Base-by-base conservation (phyloP, 1,140 invertebrate species). In the Lepidurus couesii region DNA sequence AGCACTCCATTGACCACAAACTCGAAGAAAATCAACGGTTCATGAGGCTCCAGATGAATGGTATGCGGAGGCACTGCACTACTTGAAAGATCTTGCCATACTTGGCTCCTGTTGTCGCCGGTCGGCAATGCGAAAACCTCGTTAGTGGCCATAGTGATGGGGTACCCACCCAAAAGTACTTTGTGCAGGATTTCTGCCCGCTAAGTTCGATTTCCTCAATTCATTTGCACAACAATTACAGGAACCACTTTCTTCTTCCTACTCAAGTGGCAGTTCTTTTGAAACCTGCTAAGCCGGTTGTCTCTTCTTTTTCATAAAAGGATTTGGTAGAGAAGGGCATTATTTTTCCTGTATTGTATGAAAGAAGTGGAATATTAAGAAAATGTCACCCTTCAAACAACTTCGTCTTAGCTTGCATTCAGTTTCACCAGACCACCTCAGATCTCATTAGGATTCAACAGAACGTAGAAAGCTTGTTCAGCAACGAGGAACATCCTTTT, bases 1-100 rank as follows among this genome's bases (percentile, higher is more conserved):
- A 96, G 85, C 73, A 97, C 88, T 21, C 95, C 95, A 84, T 92
- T 93, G 42, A 92, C 89, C 83, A 95, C 88, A 86, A 96, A 96
- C 80, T 93, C 90, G 80, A 93, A 90, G 77, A 91, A 74, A 1
- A 74, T 44, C 42, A 79, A 79, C 16, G 53, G 53, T 10, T 65
- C 53, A 65, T 65, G 21, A 21, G 21, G 53, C 21, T 65, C 16
- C 16, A 21, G 21, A 21, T 65, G 53, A 65, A 65, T 21, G 53
- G 53, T n/a, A 16, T 65, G 8, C 6, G 53, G 53, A n/a, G 53
- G 53, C 53, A 65, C 53, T 0, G 21, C n/a, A 65, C 16, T 21
- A 65, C 9, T 16, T 13, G 53, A 65, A 65, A 21, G 21, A 1
- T 65, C 21, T 1, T 13, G n/a, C 53, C 53, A 65, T n/a, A 65